A percentile compares a stretch with the other conserved stretches of the same genome.
Evolutionary conservation across 92 coral and sea anemone species (phyloP).

Genomic region (Porites lobata): DNA sequence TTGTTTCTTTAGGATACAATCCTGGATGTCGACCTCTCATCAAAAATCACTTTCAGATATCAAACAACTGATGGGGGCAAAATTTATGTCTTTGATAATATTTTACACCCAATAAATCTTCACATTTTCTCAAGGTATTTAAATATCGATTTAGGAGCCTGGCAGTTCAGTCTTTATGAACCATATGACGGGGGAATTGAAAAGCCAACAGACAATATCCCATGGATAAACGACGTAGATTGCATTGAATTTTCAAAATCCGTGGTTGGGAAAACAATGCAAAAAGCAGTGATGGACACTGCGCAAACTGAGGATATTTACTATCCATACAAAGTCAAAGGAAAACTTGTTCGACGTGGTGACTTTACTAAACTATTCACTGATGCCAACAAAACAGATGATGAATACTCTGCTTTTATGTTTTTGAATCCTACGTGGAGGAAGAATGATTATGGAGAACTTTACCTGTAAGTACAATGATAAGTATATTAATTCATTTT

Average conservation of each 20-base stretch:
- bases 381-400: conserved; percentile 82
- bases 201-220: conserved; percentile 78
- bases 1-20: conserved; percentile 53
- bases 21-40: conserved; percentile 65
- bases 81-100: conserved; percentile 78
- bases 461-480: conserved; percentile 85
- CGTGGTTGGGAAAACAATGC: conserved; percentile 73
- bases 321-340: conserved; percentile 84
- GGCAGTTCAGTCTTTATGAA: conserved; percentile 88
- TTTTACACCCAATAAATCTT: conserved; percentile 54
- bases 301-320: conserved; percentile 70
- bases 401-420: conserved; percentile 83
- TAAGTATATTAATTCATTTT: neutral
- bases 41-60: conserved; percentile 77
- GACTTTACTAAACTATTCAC: conserved; percentile 82
- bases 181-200: conserved; percentile 86
- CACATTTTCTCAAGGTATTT: conserved; percentile 58
- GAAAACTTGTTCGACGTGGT: conserved; percentile 92
- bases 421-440: conserved; percentile 85
- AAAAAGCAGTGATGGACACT: conserved; percentile 87
- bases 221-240: conserved; percentile 90
- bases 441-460: conserved; percentile 95
- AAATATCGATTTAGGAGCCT: conserved; percentile 73
- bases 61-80: conserved; percentile 74
- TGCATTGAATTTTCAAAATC: conserved; percentile 77